These are phyloP conservation scores for Latrodectus hesperus DNA, from an alignment of 2,888 invertebrate species.

Conservation along the genomic window DNA sequence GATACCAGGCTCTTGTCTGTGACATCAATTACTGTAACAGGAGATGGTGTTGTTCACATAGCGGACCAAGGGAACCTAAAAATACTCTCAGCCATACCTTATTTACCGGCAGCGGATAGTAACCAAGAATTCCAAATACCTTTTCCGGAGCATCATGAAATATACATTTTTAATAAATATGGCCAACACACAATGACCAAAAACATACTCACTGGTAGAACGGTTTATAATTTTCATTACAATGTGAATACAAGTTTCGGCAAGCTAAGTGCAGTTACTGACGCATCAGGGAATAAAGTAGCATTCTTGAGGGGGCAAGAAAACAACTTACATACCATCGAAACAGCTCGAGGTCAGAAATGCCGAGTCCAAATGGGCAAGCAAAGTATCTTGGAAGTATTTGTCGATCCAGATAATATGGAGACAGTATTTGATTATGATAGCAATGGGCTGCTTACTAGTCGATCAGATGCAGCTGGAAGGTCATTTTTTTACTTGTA, in stretches of 20 bases:
- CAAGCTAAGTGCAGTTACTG: constrained; percentile 93
- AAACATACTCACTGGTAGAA: constrained; percentile 94
- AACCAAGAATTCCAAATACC: constrained; percentile 91
- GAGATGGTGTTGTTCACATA: constrained; percentile 94
- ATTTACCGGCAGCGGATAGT: constrained; percentile 70
- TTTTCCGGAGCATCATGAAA: constrained; percentile 95
- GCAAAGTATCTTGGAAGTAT: constrained; percentile 91
- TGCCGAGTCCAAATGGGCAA: constrained; percentile 92
- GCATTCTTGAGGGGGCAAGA: constrained; percentile 76
- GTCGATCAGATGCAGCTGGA: constrained; percentile 80
- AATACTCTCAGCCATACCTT: constrained; percentile 72
- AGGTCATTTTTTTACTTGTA: constrained; percentile 92
- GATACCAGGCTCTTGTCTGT: constrained; percentile 96
- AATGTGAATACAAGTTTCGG: constrained; percentile 97
- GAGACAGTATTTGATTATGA: constrained; percentile 96
- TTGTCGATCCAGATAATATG: constrained; percentile 93
- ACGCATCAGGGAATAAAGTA: constrained; percentile 84
- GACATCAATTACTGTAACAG: constrained; percentile 92
- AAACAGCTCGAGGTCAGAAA: constrained; percentile 81
- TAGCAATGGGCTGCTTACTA: constrained; percentile 84
- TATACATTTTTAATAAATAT: constrained; percentile 93
- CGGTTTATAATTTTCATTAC: constrained; percentile 94
- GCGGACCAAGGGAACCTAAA: constrained; percentile 86
- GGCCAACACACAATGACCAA: constrained; percentile 96
- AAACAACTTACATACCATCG: constrained; percentile 88